Evolutionary conservation across 2,113 vertebrate genomes (phyloP).

Genomic region (Rhinoptilus africanus): DNA sequence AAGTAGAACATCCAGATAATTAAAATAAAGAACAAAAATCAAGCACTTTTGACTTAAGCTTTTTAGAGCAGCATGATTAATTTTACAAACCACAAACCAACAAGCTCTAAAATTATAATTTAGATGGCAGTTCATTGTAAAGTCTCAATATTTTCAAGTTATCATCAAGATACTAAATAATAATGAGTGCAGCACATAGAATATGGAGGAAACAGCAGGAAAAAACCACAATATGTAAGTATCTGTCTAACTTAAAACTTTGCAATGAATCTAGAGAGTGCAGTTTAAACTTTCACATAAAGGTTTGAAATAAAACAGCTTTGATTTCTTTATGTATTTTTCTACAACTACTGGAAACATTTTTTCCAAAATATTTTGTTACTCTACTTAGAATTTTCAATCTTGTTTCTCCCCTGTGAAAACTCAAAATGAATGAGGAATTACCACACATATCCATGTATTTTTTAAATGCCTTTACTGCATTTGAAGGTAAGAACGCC

Average conservation of each 20-base stretch:
- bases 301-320: not conserved
- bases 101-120: not conserved
- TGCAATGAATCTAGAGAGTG: not conserved
- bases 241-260: not conserved
- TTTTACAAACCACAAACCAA: not conserved
- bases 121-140: not conserved
- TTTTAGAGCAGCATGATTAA: not conserved
- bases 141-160: not conserved
- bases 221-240: not conserved
- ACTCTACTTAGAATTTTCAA: not conserved
- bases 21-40: not conserved
- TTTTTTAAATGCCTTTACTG: not conserved
- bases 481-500: not conserved
- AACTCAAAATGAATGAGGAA: not conserved
- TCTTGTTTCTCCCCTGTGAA: not conserved
- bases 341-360: not conserved
- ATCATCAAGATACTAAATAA: not conserved
- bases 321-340: not conserved
- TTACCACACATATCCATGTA: not conserved
- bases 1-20: not conserved
- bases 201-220: not conserved
- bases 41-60: not conserved
- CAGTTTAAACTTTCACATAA: not conserved
- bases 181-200: not conserved
- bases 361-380: not conserved